Percentiles rank a stretch among this genome's conserved stretches.
Conservation (phyloP, 2,797 vertebrate genomes). For the Lagocephalus sceleratus region DNA sequence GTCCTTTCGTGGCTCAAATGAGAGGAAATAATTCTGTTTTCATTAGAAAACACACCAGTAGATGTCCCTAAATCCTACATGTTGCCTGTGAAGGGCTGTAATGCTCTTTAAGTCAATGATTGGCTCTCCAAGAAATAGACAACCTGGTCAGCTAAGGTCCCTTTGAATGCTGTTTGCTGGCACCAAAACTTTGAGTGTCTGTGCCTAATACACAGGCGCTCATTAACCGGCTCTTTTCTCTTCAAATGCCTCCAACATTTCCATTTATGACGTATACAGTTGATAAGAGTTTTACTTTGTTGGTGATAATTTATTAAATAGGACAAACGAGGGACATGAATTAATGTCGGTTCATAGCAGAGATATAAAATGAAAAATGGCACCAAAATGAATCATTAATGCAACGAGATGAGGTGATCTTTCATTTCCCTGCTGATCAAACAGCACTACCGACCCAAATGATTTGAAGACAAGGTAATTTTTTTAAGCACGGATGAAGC, state of each 20-base stretch:
- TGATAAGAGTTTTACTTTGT: background rate
- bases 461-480: no score
- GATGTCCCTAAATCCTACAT: background rate
- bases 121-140: background rate
- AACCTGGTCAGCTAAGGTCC: slow-evolving; percentile 1
- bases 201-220: background rate
- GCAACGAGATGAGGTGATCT: no score
- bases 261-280: no score
- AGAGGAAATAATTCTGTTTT: background rate
- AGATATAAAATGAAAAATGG: no score
- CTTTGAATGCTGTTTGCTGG: slow-evolving; percentile 13
- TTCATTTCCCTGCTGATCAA: no score
- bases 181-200: background rate
- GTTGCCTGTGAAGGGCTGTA: background rate
- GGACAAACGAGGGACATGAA: no score
- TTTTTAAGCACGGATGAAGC: background rate
- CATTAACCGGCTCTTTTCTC: background rate
- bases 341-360: no score
- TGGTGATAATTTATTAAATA: no score
- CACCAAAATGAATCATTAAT: no score
- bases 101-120: background rate
- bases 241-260: background rate
- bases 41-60: background rate
- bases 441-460: no score
- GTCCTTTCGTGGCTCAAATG: background rate